These are phyloP conservation scores for Chelonus formosanus DNA, from an alignment of 2,888 invertebrate species.

Conservation along the genomic window DNA sequence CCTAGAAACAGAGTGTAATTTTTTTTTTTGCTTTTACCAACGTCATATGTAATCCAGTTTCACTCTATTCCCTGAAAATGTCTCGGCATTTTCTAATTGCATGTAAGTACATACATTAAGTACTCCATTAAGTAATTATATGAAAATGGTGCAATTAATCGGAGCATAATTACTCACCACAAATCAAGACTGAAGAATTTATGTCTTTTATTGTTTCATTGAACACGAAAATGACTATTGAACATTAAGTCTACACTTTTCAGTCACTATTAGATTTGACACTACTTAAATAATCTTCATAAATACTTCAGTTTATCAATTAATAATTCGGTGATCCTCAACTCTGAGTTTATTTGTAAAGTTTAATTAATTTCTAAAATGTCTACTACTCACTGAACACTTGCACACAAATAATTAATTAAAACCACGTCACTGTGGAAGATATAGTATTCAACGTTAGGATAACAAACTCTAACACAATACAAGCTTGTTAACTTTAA, in stretches of 20 bases:
- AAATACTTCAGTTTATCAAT: too few relatives aligned
- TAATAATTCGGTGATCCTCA: too few relatives aligned
- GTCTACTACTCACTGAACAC: not conserved
- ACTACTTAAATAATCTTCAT: too few relatives aligned
- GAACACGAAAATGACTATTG: too few relatives aligned
- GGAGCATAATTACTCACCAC: slow-evolving; percentile 2
- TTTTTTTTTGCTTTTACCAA: too few relatives aligned
- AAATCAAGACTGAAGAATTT: not conserved
- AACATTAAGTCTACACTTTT: too few relatives aligned
- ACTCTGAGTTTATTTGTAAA: not conserved
- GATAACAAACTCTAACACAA: not conserved
- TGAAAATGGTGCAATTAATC: slow-evolving; percentile 2
- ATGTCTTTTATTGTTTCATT: too few relatives aligned
- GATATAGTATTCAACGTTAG: not conserved
- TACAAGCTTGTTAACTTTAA: slow-evolving; percentile 1
- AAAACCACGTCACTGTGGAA: not conserved
- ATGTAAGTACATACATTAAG: slow-evolving; percentile 9
- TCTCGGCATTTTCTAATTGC: not conserved
- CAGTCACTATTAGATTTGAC: too few relatives aligned
- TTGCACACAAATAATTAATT: slow-evolving; percentile 7
- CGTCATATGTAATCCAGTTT: too few relatives aligned
- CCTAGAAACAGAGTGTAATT: too few relatives aligned
- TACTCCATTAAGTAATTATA: slow-evolving; percentile 9
- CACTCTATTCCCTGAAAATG: too few relatives aligned
- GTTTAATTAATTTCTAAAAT: not conserved